Percentiles rank a stretch among this genome's conserved stretches.
These are phyloP conservation scores for Danionella cerebrum DNA, from an alignment of 2,113 vertebrate genomes.

Conservation along the genomic window DNA sequence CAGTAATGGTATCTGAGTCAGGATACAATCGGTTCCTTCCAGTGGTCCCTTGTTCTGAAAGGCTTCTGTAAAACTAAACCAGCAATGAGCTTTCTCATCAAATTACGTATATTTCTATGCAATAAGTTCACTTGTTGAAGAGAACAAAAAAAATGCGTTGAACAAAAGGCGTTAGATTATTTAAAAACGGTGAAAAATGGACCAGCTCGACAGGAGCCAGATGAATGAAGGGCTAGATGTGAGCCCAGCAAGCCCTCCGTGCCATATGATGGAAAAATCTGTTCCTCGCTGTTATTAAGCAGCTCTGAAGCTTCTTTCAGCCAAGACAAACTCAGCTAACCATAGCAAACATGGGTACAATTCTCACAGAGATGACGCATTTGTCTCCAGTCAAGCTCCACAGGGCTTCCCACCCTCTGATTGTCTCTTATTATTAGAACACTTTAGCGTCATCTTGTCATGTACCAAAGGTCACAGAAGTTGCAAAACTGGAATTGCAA, in stretches of 20 bases:
- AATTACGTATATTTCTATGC: background rate
- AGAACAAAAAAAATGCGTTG: no score
- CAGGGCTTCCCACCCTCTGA: conserved; percentile 4
- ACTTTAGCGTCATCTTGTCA: conserved; percentile 11
- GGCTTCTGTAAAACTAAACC: background rate
- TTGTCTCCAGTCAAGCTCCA: conserved; percentile 8
- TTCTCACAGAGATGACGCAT: conserved; percentile 25
- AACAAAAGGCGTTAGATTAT: no score
- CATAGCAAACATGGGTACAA: conserved; percentile 2
- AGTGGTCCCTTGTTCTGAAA: background rate
- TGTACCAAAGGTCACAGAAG: background rate
- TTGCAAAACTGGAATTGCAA: background rate
- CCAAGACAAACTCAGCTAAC: conserved; percentile 7
- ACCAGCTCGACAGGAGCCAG: background rate
- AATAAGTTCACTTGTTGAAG: no score
- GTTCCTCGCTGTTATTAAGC: conserved; percentile 37
- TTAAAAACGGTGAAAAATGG: no score
- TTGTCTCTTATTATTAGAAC: conserved; percentile 20
- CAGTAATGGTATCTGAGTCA: conserved; percentile 46
- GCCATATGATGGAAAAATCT: conserved; percentile 47
- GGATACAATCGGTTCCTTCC: conserved; percentile 27
- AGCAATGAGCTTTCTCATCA: background rate
- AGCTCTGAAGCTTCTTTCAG: conserved; percentile 23
- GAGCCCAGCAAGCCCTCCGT: conserved; percentile 24
- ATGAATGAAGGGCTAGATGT: conserved; percentile 7